Evolutionary conservation across 2,797 vertebrate species (phyloP).

Genomic region (Poeciliopsis infans): DNA sequence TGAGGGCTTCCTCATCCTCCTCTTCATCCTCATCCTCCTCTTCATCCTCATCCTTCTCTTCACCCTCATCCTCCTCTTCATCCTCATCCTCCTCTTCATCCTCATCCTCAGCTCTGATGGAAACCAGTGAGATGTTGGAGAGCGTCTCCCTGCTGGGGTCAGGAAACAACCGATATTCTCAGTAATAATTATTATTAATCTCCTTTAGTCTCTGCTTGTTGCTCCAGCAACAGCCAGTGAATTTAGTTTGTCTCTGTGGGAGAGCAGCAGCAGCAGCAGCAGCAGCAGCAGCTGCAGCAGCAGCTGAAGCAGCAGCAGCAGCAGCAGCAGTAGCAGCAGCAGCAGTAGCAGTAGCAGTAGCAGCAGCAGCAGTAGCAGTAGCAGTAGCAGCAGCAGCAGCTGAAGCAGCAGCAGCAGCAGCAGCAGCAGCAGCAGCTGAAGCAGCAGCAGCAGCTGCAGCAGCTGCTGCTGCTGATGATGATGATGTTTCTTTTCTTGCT

Average conservation of each 20-base stretch:
- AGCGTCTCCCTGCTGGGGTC: background rate
- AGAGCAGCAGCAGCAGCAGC: no score
- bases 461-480: background rate
- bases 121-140: background rate
- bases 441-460: no score
- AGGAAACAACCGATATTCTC: background rate
- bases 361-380: no score
- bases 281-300: no score
- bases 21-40: background rate
- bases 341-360: no score
- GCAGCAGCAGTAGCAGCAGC: no score
- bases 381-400: no score
- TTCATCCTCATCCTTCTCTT: no score
- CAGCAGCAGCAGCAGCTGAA: no score
- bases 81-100: background rate
- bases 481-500: background rate
- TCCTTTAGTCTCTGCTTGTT: background rate
- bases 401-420: no score
- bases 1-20: no score
- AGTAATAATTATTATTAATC: background rate
- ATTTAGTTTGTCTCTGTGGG: background rate
- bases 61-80: background rate
- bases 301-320: no score
- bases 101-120: background rate
- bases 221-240: background rate